Base-by-base conservation (phyloP, 2,888 invertebrate species). In the Adelphocoris suturalis region DNA sequence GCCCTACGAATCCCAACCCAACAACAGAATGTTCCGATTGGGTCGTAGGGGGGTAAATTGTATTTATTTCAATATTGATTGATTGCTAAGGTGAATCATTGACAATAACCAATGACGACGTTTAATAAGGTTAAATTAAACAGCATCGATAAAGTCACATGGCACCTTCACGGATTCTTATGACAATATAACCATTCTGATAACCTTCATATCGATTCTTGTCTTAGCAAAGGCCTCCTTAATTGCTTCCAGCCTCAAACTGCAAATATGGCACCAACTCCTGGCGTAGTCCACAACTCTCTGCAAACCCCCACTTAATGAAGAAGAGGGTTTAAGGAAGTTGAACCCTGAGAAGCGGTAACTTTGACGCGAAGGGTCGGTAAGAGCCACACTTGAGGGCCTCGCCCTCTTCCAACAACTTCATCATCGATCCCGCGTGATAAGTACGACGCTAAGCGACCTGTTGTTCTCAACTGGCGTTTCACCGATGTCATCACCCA, bases 171-270 rank as follows among this genome's bases (percentile, higher is more conserved):
- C 37, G 2, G 37, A 37, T 37, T 37, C 7, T 7, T n/a, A 37
- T n/a, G 16, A 14, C 28, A 1, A 46, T 48, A 86, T 86, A 86
- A 86, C 47, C 86, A 14, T 86, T 47, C 47, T 75, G 75, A 86
- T 86, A 86, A 68, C 75, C 75, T 13, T 46, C 68, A 37, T 19
- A 75, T 48, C 75, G 13, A 75, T n/a, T 47, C 47, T 23, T 16
- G 47, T 16, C 28, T 37, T 14, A n/a, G 19, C 78, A 37, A 28
- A 9, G 28, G 28, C 19, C 52, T 47, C 47, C 84, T 61, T 85
- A 85, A 85, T 85, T 61, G 23, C 28, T 27, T 16, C 46, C 37
- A 11, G 37, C 3, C 28, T 78, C 78, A 16, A 14, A 78, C 37
- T 9, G 52, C 82, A 82, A 81, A 23, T 37, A 52, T 68, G 68